Percentiles rank a stretch among this genome's conserved stretches.
Conservation (phyloP, 2,113 vertebrate genomes). For the Xiphorhynchus elegans region DNA sequence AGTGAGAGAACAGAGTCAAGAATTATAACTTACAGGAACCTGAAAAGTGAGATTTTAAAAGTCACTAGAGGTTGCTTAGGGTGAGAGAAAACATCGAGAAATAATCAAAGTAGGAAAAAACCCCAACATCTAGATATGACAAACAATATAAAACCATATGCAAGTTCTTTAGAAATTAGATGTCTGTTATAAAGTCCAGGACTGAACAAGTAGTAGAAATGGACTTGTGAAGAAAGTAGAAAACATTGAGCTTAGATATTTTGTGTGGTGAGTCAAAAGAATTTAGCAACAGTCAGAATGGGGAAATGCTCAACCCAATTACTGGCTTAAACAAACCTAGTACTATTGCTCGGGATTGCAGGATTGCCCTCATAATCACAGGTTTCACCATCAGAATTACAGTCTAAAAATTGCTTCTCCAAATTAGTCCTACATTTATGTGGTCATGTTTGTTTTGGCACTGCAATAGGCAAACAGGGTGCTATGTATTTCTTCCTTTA, state of each 20-base stretch:
- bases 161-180: neutral
- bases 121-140: neutral
- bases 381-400: conserved; percentile 25
- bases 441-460: conserved; percentile 43
- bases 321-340: neutral
- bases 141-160: neutral
- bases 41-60: neutral
- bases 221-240: neutral
- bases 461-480: neutral
- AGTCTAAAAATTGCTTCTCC: conserved; percentile 10
- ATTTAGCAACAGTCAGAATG: neutral
- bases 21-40: neutral
- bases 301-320: neutral
- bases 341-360: conserved; percentile 23
- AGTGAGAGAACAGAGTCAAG: neutral
- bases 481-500: neutral
- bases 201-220: neutral
- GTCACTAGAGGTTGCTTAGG: neutral
- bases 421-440: conserved; percentile 50
- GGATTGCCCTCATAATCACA: conserved; percentile 29
- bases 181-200: neutral
- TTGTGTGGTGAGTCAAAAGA: neutral
- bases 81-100: neutral
- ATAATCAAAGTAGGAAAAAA: neutral
- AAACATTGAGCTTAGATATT: neutral